Percentiles rank a stretch among this genome's conserved stretches.
These are phyloP conservation scores for Tiphia femorata DNA, from an alignment of 2,888 invertebrate species.

Conservation along the genomic window DNA sequence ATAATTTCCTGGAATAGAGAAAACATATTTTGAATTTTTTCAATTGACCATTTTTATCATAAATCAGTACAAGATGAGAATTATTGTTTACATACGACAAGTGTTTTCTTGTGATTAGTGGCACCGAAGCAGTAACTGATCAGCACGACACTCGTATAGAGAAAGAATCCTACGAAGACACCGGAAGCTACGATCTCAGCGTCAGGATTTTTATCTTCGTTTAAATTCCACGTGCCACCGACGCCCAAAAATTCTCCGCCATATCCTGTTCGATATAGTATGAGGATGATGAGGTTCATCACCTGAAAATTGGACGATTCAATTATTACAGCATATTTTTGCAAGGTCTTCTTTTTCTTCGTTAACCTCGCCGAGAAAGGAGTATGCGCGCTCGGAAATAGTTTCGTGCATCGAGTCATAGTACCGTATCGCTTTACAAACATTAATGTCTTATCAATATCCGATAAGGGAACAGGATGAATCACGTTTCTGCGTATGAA, in stretches of 20 bases:
- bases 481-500: slow-evolving; percentile 43
- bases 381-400: slow-evolving; percentile 11
- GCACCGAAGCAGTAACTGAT: slow-evolving; percentile 83
- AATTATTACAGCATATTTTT: not conserved
- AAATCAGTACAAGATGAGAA: not conserved
- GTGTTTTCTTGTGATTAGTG: slow-evolving; percentile 81
- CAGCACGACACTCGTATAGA: slow-evolving; percentile 84
- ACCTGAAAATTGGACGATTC: slow-evolving; percentile 71
- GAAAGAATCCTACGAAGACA: slow-evolving; percentile 87
- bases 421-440: slow-evolving; percentile 58
- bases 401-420: slow-evolving; percentile 21
- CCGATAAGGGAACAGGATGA: slow-evolving; percentile 50
- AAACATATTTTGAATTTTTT: not conserved
- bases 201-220: slow-evolving; percentile 89
- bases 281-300: slow-evolving; percentile 83
- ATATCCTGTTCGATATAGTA: slow-evolving; percentile 86
- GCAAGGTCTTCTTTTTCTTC: too few relatives aligned
- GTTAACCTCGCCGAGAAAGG: slow-evolving; percentile 10
- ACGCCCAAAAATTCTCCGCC: slow-evolving; percentile 88
- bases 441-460: slow-evolving; percentile 50
- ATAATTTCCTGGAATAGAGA: slow-evolving; percentile 79
- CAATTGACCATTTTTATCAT: not conserved
- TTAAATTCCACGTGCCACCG: slow-evolving; percentile 91
- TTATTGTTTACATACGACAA: slow-evolving; percentile 70
- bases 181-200: slow-evolving; percentile 91